These are phyloP conservation scores for Lasioglossum zephyrum DNA, from an alignment of 2,888 invertebrate genomes.

Conservation along the genomic window DNA sequence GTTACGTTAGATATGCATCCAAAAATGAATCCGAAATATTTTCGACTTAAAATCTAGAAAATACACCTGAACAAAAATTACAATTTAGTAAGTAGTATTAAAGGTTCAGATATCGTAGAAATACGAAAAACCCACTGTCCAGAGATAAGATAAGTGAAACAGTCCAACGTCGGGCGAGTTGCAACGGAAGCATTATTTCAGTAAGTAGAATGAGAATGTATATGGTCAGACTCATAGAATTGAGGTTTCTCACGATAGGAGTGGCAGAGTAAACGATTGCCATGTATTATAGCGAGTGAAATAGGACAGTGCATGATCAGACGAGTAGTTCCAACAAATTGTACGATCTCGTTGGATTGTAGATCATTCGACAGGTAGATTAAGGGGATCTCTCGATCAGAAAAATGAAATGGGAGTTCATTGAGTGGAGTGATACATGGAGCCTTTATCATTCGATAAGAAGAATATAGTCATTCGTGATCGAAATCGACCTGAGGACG, in stretches of 20 bases:
- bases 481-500: background rate
- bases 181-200: background rate
- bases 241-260: constrained; percentile 7
- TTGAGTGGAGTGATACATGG: background rate
- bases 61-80: background rate
- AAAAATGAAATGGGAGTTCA: background rate
- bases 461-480: background rate
- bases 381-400: background rate
- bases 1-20: background rate
- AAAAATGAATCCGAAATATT: background rate
- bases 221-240: background rate
- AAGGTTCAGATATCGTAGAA: background rate
- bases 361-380: background rate
- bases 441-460: background rate
- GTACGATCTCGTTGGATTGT: background rate
- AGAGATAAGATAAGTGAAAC: background rate
- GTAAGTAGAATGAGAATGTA: constrained; percentile 5
- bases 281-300: background rate
- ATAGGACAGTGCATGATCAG: constrained; percentile 3
- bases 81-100: background rate
- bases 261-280: background rate
- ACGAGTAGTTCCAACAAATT: constrained; percentile 1
- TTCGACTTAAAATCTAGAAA: background rate
- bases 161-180: background rate
- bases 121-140: background rate